phyloP scores from a whole-genome alignment of 2,888 invertebrate species.

The Leistus spinibarbis region DNA sequence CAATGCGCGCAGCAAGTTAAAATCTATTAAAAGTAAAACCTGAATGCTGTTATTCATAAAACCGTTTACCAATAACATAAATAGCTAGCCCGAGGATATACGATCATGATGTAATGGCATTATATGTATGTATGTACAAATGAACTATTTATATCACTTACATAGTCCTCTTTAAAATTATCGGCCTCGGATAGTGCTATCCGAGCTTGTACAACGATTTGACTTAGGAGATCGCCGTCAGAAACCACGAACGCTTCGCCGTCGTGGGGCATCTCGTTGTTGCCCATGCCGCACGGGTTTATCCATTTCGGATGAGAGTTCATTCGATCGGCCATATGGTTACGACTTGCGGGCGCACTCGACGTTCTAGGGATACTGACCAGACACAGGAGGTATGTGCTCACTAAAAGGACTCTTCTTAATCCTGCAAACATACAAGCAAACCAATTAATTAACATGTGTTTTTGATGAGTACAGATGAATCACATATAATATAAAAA shows the following conservation, averaged over 20 bases:
- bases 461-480: neutral
- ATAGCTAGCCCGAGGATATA: neutral
- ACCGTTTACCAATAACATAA: neutral
- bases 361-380: conserved; percentile 52
- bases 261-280: conserved; percentile 44
- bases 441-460: conserved; percentile 31
- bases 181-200: conserved; percentile 56
- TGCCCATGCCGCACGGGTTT: conserved; percentile 59
- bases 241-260: conserved; percentile 50
- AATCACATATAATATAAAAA: neutral
- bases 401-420: conserved; percentile 55
- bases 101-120: neutral
- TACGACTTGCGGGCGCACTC: conserved; percentile 52
- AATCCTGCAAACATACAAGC: conserved; percentile 55
- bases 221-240: conserved; percentile 55
- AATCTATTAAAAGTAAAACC: neutral
- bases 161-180: conserved; percentile 56
- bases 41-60: neutral
- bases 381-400: conserved; percentile 55
- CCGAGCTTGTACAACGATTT: conserved; percentile 57
- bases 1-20: neutral
- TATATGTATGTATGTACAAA: neutral
- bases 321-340: conserved; percentile 45
- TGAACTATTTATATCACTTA: conserved; percentile 50
- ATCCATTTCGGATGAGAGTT: conserved; percentile 57